Evolutionary conservation across 2,797 vertebrate genomes (phyloP), one percentile per base, ranked within the genome.

Genomic region (Rhinichthys osculus): DNA sequence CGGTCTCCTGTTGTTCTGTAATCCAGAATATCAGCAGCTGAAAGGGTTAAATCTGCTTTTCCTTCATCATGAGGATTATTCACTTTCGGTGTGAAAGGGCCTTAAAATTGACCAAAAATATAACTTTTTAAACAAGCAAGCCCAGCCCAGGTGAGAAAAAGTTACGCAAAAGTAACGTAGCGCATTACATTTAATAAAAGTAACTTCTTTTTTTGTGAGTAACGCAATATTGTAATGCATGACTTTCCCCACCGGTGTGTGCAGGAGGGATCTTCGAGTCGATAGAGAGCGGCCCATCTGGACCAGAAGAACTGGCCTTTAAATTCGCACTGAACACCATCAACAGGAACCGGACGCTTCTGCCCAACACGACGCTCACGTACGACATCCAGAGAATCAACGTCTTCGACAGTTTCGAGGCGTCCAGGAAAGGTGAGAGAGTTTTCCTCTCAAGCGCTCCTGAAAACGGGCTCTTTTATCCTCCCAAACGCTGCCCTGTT

Each of bases 341-440:
- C 95, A 99, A 99, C 96, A 97, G 98, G 94, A 99, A 99, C 93
- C 97, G 98, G 93, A 99, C 98, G 35, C 96, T 99, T 93, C 94
- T 99, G 92, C 98, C 98, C 88, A 99, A 99, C 93, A 99, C 98
- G 81, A 99, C 98, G 0, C 94, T 99, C 88, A 99, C 98, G 47
- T 99, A 99, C 3, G 98, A 99, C 92, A 99, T 98, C 89, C 98
- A 99, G 95, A 99, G 98, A 95, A 99, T 99, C 94, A 99, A 99
- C 91, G 97, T 99, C 88, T 99, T 98, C 77, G 98, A 99, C 95
- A 99, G 98, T 94, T 99, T 99, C 86, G 98, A 99, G 94, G 98
- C 98, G 91, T 99, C 98, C 73, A 97, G 98, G 93, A 99, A 99
- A 98, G 98, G 98, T 99, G 95, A 95, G 84, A 38, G 27, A 7